phyloP scores from a whole-genome alignment of 2,797 vertebrate genomes.

The Lithobates pipiens region DNA sequence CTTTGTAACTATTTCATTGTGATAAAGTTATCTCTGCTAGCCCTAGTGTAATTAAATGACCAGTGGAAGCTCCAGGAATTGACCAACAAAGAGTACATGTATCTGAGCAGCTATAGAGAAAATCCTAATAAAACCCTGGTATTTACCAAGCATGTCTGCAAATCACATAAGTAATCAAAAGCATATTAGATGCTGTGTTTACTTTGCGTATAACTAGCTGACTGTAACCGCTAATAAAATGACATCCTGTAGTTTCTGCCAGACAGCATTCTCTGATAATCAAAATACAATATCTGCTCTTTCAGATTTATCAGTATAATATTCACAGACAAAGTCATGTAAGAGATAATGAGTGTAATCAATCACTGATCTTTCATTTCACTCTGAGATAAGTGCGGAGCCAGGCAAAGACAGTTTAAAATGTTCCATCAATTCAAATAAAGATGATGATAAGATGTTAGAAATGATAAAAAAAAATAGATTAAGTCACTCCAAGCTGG shows the following conservation, averaged over 20 bases:
- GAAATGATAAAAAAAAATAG: neutral
- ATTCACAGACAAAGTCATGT: constrained; percentile 37
- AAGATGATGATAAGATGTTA: neutral
- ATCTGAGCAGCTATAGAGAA: neutral
- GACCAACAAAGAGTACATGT: neutral
- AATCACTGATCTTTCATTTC: constrained; percentile 44
- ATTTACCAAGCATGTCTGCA: constrained; percentile 32
- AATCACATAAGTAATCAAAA: constrained; percentile 46
- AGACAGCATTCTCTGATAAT: constrained; percentile 27
- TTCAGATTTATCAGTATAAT: constrained; percentile 40
- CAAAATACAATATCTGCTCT: constrained; percentile 26
- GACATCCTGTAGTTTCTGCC: constrained; percentile 13
- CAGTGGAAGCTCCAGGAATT: neutral
- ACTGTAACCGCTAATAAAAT: constrained; percentile 42
- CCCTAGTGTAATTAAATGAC: neutral
- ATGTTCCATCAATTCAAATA: neutral
- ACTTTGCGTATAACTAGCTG: constrained; percentile 36
- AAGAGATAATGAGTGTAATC: constrained; percentile 50
- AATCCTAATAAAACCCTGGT: constrained; percentile 10
- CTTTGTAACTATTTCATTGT: no score
- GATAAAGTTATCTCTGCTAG: no score
- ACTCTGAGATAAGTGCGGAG: constrained; percentile 4
- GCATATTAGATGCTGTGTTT: constrained; percentile 30
- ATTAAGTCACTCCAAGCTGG: neutral
- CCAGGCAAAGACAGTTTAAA: neutral